phyloP scores from a whole-genome alignment of 2,113 vertebrate genomes.

The Nematolebias whitei region DNA sequence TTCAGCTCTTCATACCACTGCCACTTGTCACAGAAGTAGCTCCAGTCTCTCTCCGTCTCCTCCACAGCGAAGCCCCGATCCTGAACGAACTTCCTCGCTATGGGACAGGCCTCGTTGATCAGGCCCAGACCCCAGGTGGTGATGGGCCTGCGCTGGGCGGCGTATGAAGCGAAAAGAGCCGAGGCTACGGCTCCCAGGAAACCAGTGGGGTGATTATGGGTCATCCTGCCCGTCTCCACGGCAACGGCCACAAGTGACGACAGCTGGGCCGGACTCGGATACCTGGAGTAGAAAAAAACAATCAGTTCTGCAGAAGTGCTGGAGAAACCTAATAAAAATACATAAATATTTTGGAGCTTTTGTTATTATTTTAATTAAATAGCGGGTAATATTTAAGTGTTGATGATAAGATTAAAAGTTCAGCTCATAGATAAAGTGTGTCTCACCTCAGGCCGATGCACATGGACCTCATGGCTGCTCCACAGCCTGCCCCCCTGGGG shows the following conservation, averaged over 20 bases:
- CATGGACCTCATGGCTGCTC: slow-evolving; percentile 87
- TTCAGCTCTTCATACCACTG: slow-evolving; percentile 69
- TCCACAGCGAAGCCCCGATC: slow-evolving; percentile 59
- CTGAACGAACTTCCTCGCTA: slow-evolving; percentile 75
- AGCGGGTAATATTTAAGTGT: too few relatives aligned
- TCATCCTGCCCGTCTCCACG: slow-evolving; percentile 85
- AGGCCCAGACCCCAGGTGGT: slow-evolving; percentile 81
- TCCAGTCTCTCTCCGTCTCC: slow-evolving; percentile 80
- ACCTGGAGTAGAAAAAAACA: slow-evolving; percentile 69
- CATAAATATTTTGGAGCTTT: too few relatives aligned
- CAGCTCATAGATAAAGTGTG: background rate
- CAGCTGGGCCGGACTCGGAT: slow-evolving; percentile 78
- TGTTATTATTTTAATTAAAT: too few relatives aligned
- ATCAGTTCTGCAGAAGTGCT: too few relatives aligned
- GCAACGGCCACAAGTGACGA: slow-evolving; percentile 78
- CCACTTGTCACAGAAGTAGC: slow-evolving; percentile 83
- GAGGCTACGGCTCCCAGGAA: slow-evolving; percentile 82
- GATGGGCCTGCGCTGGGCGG: slow-evolving; percentile 79
- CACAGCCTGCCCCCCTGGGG: slow-evolving; percentile 80
- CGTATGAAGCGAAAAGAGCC: slow-evolving; percentile 81
- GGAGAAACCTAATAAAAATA: too few relatives aligned
- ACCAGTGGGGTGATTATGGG: slow-evolving; percentile 86
- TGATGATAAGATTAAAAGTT: background rate
- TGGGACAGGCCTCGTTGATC: slow-evolving; percentile 80
- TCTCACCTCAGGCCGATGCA: slow-evolving; percentile 84